Percentiles rank a stretch among this genome's conserved stretches.
phyloP scores from a whole-genome alignment of 2,888 invertebrate genomes.

The Mesorhabditis sp. region DNA sequence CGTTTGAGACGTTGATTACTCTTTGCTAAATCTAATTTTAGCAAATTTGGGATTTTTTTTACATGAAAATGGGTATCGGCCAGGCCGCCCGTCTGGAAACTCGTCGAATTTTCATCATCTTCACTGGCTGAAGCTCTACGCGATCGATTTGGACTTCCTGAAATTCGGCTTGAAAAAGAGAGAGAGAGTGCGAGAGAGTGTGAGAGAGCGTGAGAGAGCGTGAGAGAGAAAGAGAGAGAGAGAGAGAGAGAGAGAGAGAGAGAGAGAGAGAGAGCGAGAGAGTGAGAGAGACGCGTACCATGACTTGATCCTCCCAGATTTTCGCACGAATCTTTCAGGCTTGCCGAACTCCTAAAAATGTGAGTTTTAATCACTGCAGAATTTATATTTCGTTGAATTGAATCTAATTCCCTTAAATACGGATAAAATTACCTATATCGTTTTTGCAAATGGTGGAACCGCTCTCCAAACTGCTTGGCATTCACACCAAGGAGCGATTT shows the following conservation, averaged over 20 bases:
- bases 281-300: slow-evolving; percentile 7
- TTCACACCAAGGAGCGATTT: slow-evolving; percentile 52
- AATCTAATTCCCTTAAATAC: neutral
- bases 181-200: no score
- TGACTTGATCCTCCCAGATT: slow-evolving; percentile 5
- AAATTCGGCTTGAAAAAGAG: slow-evolving; percentile 2
- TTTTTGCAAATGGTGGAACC: slow-evolving; percentile 36
- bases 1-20: slow-evolving; percentile 58
- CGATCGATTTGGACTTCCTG: slow-evolving; percentile 1
- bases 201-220: slow-evolving; percentile 13
- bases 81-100: slow-evolving; percentile 32
- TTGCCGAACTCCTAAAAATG: neutral
- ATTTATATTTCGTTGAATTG: slow-evolving; percentile 8
- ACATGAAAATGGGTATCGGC: slow-evolving; percentile 48
- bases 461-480: slow-evolving; percentile 56
- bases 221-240: no score
- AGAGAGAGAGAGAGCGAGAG: neutral
- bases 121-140: slow-evolving; percentile 21
- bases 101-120: slow-evolving; percentile 23
- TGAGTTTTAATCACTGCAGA: neutral
- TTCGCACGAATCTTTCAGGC: neutral
- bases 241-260: slow-evolving; percentile 11
- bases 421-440: neutral
- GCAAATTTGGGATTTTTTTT: neutral
- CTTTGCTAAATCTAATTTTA: slow-evolving; percentile 40